phyloP scores from a whole-genome alignment of 2,797 vertebrate genomes.

The Lemur catta region DNA sequence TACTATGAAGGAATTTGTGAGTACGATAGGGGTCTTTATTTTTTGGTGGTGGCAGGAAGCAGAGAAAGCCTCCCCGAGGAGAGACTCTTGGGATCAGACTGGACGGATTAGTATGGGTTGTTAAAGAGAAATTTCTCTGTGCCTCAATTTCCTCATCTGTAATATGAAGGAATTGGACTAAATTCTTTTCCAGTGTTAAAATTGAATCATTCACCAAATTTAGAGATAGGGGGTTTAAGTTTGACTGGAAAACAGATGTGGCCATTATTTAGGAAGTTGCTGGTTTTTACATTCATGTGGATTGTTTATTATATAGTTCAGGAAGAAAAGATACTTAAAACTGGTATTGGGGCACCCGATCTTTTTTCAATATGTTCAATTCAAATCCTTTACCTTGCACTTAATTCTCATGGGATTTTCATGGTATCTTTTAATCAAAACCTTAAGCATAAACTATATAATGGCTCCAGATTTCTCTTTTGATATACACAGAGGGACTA shows the following conservation, averaged over 20 bases:
- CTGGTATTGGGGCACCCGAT: conserved; percentile 64
- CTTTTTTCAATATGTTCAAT: conserved; percentile 67
- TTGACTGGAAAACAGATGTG: conserved; percentile 73
- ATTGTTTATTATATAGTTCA: conserved; percentile 59
- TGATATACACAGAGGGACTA: conserved; percentile 54
- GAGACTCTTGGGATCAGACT: not conserved
- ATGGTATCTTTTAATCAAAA: conserved; percentile 75
- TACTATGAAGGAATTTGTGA: not conserved
- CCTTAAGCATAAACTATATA: conserved; percentile 49
- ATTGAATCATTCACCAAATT: conserved; percentile 47
- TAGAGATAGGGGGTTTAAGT: conserved; percentile 56
- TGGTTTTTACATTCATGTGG: conserved; percentile 67
- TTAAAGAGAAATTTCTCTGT: conserved; percentile 3
- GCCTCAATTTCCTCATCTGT: conserved; percentile 51
- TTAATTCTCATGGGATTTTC: conserved; percentile 40
- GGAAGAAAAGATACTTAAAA: conserved; percentile 69
- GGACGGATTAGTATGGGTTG: not conserved
- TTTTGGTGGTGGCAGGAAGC: not conserved
- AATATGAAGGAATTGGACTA: not conserved
- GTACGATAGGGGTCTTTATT: accelerated
- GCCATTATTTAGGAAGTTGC: conserved; percentile 46
- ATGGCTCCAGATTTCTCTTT: conserved; percentile 52
- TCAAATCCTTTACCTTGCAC: conserved; percentile 51
- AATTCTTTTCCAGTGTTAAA: conserved; percentile 29
- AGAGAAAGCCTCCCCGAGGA: not conserved